Percentiles rank a stretch among this genome's conserved stretches.
phyloP scores from a whole-genome alignment of 1,140 invertebrate species.

The Ptiloglossa arizonensis region DNA sequence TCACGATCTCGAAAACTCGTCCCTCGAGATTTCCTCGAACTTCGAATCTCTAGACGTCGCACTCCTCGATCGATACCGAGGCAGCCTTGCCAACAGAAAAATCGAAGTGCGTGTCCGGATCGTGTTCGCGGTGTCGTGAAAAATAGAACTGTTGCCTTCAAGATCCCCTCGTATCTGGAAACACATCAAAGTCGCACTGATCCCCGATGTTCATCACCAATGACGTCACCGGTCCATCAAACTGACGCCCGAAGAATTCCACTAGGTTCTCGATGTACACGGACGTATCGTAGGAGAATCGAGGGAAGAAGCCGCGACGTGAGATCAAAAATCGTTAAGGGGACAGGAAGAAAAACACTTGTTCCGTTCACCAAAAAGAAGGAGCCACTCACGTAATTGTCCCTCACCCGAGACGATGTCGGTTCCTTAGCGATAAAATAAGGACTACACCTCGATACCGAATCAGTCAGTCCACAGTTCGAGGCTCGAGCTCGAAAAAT shows the following conservation, averaged over 20 bases:
- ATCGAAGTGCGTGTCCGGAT: no score
- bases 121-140: neutral
- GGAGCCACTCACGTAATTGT: slow-evolving; percentile 15
- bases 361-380: slow-evolving; percentile 24
- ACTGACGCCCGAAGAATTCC: slow-evolving; percentile 18
- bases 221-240: slow-evolving; percentile 26
- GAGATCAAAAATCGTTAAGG: neutral
- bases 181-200: slow-evolving; percentile 38
- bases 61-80: slow-evolving; percentile 6
- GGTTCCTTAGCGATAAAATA: slow-evolving; percentile 36
- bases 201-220: slow-evolving; percentile 26
- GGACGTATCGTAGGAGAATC: neutral
- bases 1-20: slow-evolving; percentile 1
- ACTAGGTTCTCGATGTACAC: slow-evolving; percentile 5
- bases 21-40: neutral
- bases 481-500: slow-evolving; percentile 22
- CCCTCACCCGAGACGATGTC: neutral
- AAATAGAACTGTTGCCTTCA: neutral
- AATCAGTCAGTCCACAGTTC: slow-evolving; percentile 28
- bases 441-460: slow-evolving; percentile 34
- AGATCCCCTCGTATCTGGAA: neutral
- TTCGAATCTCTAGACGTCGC: neutral
- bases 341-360: neutral
- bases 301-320: neutral
- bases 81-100: neutral